phyloP scores from a whole-genome alignment of 53 echinoderm and acorn worm species.

The Mesocentrotus franciscanus region DNA sequence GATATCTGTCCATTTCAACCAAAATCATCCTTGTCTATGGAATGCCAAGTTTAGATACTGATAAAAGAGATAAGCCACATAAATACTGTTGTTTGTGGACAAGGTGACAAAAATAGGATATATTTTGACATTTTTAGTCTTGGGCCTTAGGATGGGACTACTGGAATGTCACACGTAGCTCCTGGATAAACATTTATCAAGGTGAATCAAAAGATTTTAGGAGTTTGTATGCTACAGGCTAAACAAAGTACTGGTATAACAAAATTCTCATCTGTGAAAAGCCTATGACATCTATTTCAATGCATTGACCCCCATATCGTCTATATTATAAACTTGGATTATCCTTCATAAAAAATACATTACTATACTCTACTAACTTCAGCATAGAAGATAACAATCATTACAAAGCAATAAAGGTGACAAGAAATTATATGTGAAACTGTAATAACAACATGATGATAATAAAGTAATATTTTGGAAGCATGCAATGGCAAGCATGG shows the following conservation, averaged over 20 bases:
- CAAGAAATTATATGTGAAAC: not conserved
- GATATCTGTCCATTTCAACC: slow-evolving; percentile 8
- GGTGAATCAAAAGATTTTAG: not conserved
- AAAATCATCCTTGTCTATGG: not conserved
- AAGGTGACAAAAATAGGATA: slow-evolving; percentile 45
- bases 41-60: slow-evolving; percentile 25
- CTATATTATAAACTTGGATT: not conserved
- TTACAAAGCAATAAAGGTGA: not conserved
- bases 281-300: not conserved
- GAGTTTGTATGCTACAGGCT: not conserved
- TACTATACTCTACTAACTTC: not conserved
- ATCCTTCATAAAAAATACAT: not conserved
- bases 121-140: slow-evolving; percentile 43
- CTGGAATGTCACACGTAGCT: slow-evolving; percentile 46
- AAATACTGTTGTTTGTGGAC: slow-evolving; percentile 29
- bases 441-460: not conserved
- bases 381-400: not conserved
- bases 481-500: not conserved
- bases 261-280: not conserved
- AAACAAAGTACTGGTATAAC: not conserved
- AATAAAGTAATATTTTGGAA: not conserved
- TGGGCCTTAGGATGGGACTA: not conserved
- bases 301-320: not conserved
- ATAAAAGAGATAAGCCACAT: slow-evolving; percentile 35
- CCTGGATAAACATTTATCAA: slow-evolving; percentile 50